A percentile compares a stretch with the other conserved stretches of the same genome.
phyloP scores from a whole-genome alignment of 1,140 invertebrate species.

The Oedothorax gibbosus region DNA sequence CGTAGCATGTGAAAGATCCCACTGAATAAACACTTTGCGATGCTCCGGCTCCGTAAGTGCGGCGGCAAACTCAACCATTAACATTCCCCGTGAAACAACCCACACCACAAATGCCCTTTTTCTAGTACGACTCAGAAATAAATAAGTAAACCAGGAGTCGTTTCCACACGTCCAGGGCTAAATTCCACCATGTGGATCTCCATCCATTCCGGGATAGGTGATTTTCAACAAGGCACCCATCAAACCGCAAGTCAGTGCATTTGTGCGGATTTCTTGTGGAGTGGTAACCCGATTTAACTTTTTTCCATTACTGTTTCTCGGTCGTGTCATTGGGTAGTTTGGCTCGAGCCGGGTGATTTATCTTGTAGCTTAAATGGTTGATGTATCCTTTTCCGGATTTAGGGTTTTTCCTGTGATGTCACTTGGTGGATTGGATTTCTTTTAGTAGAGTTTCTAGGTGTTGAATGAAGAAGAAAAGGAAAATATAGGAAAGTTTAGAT shows the following conservation, averaged over 20 bases:
- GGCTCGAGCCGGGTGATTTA: constrained; percentile 22
- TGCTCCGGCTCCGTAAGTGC: too few species aligned
- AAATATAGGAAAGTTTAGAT: too few species aligned
- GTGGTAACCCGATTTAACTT: constrained; percentile 45
- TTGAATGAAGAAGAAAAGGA: too few species aligned
- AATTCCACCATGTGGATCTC: constrained; percentile 26
- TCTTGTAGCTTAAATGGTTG: constrained; percentile 37
- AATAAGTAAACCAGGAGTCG: constrained; percentile 19
- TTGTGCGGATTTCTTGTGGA: constrained; percentile 20
- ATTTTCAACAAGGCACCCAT: constrained; percentile 10
- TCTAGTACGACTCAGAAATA: not conserved
- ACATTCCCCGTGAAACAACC: too few species aligned
- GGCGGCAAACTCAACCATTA: too few species aligned
- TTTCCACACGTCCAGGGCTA: constrained; percentile 32
- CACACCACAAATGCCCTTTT: too few species aligned
- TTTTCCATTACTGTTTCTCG: constrained; percentile 10
- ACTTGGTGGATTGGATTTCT: constrained; percentile 6
- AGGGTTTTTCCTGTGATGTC: constrained; percentile 1
- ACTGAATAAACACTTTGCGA: too few species aligned
- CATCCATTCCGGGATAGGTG: constrained; percentile 34
- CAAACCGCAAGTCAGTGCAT: constrained; percentile 30
- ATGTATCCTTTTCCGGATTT: not conserved
- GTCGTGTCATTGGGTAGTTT: constrained; percentile 17
- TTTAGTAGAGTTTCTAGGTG: too few species aligned
- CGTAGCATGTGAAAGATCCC: too few species aligned